Percentiles rank a stretch among this genome's conserved stretches.
These are phyloP conservation scores for Tachina lurida DNA, from an alignment of 2,888 invertebrate genomes.

Conservation along the genomic window DNA sequence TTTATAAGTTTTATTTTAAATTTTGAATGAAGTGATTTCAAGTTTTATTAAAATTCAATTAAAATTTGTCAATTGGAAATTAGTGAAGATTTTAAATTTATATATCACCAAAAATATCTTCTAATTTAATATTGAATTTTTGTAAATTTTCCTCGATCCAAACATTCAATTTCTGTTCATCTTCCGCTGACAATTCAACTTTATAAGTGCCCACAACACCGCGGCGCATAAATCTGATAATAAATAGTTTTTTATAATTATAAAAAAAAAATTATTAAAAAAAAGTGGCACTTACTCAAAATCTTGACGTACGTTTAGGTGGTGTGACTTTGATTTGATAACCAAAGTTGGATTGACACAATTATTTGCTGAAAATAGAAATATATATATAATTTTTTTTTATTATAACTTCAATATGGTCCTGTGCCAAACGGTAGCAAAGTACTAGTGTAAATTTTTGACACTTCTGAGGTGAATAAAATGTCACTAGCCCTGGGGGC, in stretches of 20 bases:
- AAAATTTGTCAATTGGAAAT: neutral
- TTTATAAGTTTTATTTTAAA: too few species aligned
- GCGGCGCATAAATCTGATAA: conserved; percentile 73
- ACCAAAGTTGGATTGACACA: conserved; percentile 27
- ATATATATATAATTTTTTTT: neutral
- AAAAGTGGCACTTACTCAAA: conserved; percentile 48
- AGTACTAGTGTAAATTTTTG: too few species aligned
- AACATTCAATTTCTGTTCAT: conserved; percentile 62
- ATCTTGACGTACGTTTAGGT: conserved; percentile 1
- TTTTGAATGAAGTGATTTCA: too few species aligned
- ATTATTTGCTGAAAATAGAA: conserved; percentile 45
- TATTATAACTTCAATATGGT: too few species aligned
- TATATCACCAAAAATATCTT: conserved; percentile 71
- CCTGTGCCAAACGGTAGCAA: too few species aligned
- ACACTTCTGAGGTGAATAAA: too few species aligned
- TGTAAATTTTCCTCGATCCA: conserved; percentile 64
- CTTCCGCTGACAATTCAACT: conserved; percentile 68
- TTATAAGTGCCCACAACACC: conserved; percentile 73
- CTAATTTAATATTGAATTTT: conserved; percentile 54
- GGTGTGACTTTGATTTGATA: conserved; percentile 34
- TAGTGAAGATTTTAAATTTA: conserved; percentile 10
- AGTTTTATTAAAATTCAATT: neutral
- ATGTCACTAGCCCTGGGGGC: too few species aligned
- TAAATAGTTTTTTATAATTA: neutral
- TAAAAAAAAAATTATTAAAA: neutral